phyloP scores from a whole-genome alignment of 1,140 invertebrate species.

The Acromyrmex charruanus region DNA sequence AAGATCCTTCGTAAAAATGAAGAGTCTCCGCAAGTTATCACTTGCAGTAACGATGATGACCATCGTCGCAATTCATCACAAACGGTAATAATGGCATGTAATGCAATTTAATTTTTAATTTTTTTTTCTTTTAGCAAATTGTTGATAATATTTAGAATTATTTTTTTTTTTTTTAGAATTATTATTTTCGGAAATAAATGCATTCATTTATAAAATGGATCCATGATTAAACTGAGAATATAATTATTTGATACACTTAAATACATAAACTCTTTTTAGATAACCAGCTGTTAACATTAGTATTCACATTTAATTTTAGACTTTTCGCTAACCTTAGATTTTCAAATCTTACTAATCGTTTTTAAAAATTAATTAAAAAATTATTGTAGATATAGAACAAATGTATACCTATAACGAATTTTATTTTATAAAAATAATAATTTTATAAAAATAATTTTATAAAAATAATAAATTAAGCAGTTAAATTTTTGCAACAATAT shows the following conservation, averaged over 20 bases:
- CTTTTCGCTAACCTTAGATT: neutral
- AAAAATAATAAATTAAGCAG: neutral
- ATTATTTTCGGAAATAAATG: neutral
- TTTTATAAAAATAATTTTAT: neutral
- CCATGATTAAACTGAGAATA: neutral
- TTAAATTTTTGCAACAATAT: constrained; percentile 28
- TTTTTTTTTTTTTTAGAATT: too few relatives aligned
- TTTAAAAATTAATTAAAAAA: constrained; percentile 1
- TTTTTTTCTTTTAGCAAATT: neutral
- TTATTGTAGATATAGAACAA: neutral
- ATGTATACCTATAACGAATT: neutral
- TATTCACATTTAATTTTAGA: constrained; percentile 13
- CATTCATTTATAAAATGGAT: neutral
- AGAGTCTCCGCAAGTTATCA: constrained; percentile 38
- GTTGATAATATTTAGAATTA: neutral
- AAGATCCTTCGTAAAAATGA: constrained; percentile 71
- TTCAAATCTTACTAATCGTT: neutral
- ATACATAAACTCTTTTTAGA: constrained; percentile 7
- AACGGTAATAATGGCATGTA: constrained; percentile 17
- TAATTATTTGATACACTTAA: neutral
- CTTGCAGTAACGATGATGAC: constrained; percentile 24
- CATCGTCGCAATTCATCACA: constrained; percentile 20
- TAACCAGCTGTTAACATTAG: neutral
- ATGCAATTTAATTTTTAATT: neutral
- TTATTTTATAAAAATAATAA: neutral